Evolutionary conservation across 2,113 vertebrate genomes (phyloP), one percentile per base, ranked within the genome.

Genomic region (Dasyurus viverrinus): DNA sequence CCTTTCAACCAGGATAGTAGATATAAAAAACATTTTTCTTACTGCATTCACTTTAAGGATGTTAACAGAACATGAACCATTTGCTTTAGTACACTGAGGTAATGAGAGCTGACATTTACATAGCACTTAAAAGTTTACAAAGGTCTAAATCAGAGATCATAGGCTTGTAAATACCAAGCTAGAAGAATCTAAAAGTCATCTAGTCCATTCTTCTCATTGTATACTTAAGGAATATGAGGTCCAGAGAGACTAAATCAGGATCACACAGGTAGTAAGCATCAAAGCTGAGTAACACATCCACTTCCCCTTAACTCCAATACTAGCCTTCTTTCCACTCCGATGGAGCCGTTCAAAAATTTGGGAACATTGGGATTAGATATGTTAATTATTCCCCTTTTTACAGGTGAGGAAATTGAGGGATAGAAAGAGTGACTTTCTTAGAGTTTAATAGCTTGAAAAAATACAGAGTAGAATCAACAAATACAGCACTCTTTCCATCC

Each of bases 141-240:
- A n/a, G 24, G 36, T 2, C 68, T n/a, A n/a, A n/a, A 76, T 4
- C 36, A 16, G 68, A 30, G 68, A 76, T 76, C 30, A 76, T 19
- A 76, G 4, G 3, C 36, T n/a, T 2, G 14, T 16, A n/a, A n/a
- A n/a, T n/a, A 12, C n/a, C 14, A 12, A n/a, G 10, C 1, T 19
- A 36, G 68, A 2, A 76, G 68, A 4, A 7, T 7, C 2, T 16
- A n/a, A 5, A n/a, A 36, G 30, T 76, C 30, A 76, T n/a, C 16
- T 76, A 76, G 36, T 7, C 36, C 6, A n/a, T 16, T 30, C 16
- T 16, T 76, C 30, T 76, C 16, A 68, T 5, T 36, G 27, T 36
- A 68, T 12, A 68, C 14, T 19, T n/a, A 5, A 76, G 36, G 36
- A 19, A 36, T 27, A 36, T 76, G 68, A 76, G 12, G 16, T 7